Base-by-base conservation (phyloP, 2,888 invertebrate genomes). In the Tineola bisselliella region DNA sequence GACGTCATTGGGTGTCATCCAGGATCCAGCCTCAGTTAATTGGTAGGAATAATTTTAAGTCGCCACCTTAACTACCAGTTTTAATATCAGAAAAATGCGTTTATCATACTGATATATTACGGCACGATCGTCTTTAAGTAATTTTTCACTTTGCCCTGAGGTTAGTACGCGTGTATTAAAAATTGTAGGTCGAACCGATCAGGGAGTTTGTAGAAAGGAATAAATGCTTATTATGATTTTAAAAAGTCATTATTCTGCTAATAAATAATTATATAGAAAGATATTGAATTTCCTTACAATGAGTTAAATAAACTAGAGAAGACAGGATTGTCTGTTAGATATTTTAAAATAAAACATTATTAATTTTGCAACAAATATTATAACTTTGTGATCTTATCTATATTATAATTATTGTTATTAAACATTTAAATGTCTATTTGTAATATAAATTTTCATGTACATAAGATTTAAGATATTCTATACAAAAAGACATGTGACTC, bases 1-100 rank as follows among this genome's bases (percentile, higher is more conserved):
- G 74, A 79, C 72, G 74, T 73, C 43, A 44, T 44, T 44, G 44
- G 44, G 59, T 59, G 59, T 59, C 59, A 44, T 59, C 59, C 59
- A 58, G 56, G 30, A 58, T 33, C 11, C 25, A 38, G 44, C 12
- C 13, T 44, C 64, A 70, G 70, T 72, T 75, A 76, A 80, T 80
- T 76, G 75, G 72, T 67, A 68, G 66, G 68, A 73, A 73, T 73
- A 74, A 72, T 73, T 72, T 70, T 67, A 76, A 73, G 71, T 72
- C 67, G 68, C 67, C 65, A 44, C 64, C 63, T 65, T 70, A 73
- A 74, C 72, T 68, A 72, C 73, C 66, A 65, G 67, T 64, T 69
- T 68, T 72, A 70, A 68, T 76, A 75, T 73, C 72, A 70, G 75
- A 72, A 70, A 68, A 71, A 70, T 68, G 72, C 66, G 59, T 59